Evolutionary conservation across 2,797 vertebrate genomes (phyloP), one percentile per base, ranked within the genome.

Genomic region (Chromis chromis): DNA sequence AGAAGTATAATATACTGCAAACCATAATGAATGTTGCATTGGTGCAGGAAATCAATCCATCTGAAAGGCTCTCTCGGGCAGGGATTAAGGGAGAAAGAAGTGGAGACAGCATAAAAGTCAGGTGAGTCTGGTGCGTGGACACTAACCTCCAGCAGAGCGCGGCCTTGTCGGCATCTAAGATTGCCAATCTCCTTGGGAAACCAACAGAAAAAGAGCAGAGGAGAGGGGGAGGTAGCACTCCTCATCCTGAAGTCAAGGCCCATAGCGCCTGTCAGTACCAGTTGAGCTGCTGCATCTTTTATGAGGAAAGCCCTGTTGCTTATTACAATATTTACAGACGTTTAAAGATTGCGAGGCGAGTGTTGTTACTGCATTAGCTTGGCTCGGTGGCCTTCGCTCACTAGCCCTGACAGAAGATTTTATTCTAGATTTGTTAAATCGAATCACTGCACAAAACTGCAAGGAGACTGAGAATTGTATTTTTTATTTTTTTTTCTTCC

Each of bases 301-400:
- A 94, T 92, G 89, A 94, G 91, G 76, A 88, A 87, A 89, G 80
- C 85, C 88, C 88, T 90, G 89, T 92, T 93, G 90, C 88, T 91
- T 92, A 93, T 93, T 93, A 92, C 87, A 93, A 93, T 93, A 93
- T 93, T 94, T 94, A 94, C 92, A 91, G 88, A 91, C 82, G 81
- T 90, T 89, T 90, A 88, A 87, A 86, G 87, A 91, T 91, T 88
- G 86, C 69, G 33, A 86, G 82, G 84, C 11, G 36, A 86, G 83
- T 83, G 81, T 84, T 89, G 83, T 88, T 86, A 87, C 88, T 85
- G 84, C 85, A 84, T 90, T 90, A 87, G 86, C 66, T 70, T 80
- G 88, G 78, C 81, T 76, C 77, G 70, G 81, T 89, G 89, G 87
- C 87, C 86, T 86, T 89, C 75, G 9, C 86, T 92, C 79, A 78